A percentile compares a stretch with the other conserved stretches of the same genome.
These are phyloP conservation scores for Lordiphosa collinella DNA, from an alignment of 1,140 invertebrate genomes.

Conservation along the genomic window DNA sequence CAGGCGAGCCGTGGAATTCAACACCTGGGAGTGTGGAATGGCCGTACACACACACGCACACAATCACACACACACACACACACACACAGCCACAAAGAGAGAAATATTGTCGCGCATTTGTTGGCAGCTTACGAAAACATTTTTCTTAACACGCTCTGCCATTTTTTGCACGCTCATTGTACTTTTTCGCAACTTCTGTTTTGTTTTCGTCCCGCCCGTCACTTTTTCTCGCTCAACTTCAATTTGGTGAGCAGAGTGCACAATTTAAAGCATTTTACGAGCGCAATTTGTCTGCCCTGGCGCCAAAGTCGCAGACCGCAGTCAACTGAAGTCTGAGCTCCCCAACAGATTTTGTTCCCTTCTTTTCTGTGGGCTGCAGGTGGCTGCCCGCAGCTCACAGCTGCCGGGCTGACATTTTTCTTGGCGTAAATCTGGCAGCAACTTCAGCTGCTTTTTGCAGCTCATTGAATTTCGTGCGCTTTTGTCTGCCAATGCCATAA, in stretches of 20 bases:
- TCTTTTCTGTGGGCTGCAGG: conserved; percentile 23
- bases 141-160: conserved; percentile 71
- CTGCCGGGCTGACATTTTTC: conserved; percentile 59
- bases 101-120: conserved; percentile 77
- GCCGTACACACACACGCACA: conserved; percentile 3
- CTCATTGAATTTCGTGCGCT: conserved; percentile 70
- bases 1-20: conserved; percentile 18
- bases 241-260: conserved; percentile 52
- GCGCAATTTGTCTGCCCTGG: conserved; percentile 64
- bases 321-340: conserved; percentile 56
- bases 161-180: conserved; percentile 66
- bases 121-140: conserved; percentile 75
- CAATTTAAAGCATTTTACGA: conserved; percentile 74
- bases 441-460: conserved; percentile 72
- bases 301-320: conserved; percentile 51
- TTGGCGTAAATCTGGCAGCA: conserved; percentile 73
- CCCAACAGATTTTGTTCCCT: conserved; percentile 10
- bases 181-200: conserved; percentile 62
- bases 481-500: conserved; percentile 69
- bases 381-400: conserved; percentile 45
- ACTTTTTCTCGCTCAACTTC: conserved; percentile 56
- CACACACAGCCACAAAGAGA: conserved; percentile 1
- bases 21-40: conserved; percentile 12
- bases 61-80: background rate
- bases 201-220: conserved; percentile 26